A percentile compares a stretch with the other conserved stretches of the same genome.
These are phyloP conservation scores for Gastrophysa polygoni DNA, from an alignment of 2,888 invertebrate genomes.

Conservation along the genomic window DNA sequence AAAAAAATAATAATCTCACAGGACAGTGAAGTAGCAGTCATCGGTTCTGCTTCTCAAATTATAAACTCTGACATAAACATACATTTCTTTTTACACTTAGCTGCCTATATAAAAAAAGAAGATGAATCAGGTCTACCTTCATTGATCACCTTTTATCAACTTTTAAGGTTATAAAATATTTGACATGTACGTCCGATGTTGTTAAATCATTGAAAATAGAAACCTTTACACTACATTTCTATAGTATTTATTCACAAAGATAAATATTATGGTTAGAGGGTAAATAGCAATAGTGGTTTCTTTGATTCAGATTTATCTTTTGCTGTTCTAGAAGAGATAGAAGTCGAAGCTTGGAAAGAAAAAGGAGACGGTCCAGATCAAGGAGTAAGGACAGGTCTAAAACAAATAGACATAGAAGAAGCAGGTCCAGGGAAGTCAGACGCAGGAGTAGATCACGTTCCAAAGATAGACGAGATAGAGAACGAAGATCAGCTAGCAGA, in stretches of 20 bases:
- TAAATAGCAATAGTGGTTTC: conserved; percentile 11
- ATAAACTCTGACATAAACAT: too few species aligned
- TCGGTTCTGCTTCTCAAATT: too few species aligned
- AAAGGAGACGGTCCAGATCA: conserved; percentile 49
- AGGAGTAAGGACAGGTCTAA: conserved; percentile 59
- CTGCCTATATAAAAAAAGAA: too few species aligned
- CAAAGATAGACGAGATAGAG: conserved; percentile 48
- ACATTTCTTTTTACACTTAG: too few species aligned
- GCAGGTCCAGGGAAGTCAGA: conserved; percentile 66
- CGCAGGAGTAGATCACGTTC: conserved; percentile 50
- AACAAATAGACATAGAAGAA: conserved; percentile 67
- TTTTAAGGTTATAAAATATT: too few species aligned
- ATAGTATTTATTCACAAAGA: background rate
- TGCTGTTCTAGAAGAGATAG: conserved; percentile 45
- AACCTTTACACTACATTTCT: too few species aligned
- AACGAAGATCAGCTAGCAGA: conserved; percentile 47
- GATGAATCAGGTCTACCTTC: too few species aligned
- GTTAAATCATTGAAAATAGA: too few species aligned
- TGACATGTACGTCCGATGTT: too few species aligned
- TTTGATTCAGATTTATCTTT: background rate
- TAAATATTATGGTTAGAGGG: conserved; percentile 26
- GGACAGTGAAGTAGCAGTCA: too few species aligned
- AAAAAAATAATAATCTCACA: too few species aligned
- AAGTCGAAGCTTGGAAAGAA: conserved; percentile 51
- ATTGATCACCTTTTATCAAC: too few species aligned